These are phyloP conservation scores for Pantala flavescens DNA, from an alignment of 1,140 invertebrate species.

Conservation along the genomic window DNA sequence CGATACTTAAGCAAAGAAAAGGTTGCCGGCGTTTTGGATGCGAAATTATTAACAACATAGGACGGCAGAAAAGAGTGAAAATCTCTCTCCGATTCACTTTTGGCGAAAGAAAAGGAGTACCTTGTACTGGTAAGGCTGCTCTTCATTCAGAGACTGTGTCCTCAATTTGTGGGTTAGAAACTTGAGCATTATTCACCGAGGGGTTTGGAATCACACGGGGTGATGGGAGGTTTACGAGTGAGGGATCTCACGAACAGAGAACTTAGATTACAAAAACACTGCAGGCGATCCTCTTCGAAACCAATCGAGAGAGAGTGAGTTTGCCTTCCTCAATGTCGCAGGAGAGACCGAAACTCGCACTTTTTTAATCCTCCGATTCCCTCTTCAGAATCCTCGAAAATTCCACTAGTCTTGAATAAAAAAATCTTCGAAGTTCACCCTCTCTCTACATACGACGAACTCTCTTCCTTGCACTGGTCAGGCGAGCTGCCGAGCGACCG, in stretches of 20 bases:
- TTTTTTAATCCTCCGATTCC: background rate
- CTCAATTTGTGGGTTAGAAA: constrained; percentile 67
- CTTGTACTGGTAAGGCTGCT: constrained; percentile 45
- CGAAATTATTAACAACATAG: no score
- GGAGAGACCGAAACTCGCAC: background rate
- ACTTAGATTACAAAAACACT: background rate
- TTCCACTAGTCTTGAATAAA: background rate
- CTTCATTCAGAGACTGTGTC: constrained; percentile 69
- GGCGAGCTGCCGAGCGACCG: background rate
- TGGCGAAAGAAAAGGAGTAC: constrained; percentile 29
- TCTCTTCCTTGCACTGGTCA: constrained; percentile 11
- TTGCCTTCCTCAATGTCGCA: no score
- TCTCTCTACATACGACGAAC: constrained; percentile 2
- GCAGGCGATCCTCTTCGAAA: background rate
- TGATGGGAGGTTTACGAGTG: background rate
- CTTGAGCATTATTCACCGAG: constrained; percentile 55
- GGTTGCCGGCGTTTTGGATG: no score
- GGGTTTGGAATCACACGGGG: background rate
- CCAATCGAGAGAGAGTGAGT: no score
- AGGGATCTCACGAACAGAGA: background rate
- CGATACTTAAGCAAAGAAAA: no score
- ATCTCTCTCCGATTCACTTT: no score
- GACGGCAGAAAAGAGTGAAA: no score
- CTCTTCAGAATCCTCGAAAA: background rate
- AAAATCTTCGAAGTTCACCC: background rate